These are phyloP conservation scores for Zosterops pallidus DNA, from an alignment of 2,113 vertebrate species.

Conservation along the genomic window DNA sequence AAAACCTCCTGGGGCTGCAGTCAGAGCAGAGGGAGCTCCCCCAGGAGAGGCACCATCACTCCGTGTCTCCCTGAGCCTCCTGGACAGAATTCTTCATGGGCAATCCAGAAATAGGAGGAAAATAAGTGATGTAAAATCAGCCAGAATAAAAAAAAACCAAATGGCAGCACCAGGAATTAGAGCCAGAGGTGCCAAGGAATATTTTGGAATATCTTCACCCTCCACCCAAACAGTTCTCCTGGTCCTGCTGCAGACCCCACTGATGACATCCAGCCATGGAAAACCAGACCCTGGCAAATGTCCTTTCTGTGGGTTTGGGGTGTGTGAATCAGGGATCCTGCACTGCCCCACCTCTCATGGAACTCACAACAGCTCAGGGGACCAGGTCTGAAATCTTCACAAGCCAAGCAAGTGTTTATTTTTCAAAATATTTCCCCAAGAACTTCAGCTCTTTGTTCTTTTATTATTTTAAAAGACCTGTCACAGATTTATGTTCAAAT, in stretches of 20 bases:
- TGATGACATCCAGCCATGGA: fast-evolving
- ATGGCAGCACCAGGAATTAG: background rate
- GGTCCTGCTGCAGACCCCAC: background rate
- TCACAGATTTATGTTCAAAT: background rate
- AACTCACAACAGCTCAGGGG: background rate
- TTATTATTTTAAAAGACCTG: background rate
- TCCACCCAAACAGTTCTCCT: background rate
- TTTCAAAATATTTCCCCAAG: background rate
- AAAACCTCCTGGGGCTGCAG: background rate
- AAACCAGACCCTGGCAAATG: background rate
- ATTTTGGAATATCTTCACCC: background rate
- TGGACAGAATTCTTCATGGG: background rate
- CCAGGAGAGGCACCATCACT: background rate
- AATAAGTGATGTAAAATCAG: background rate
- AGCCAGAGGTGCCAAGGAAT: background rate
- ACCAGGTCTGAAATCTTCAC: background rate
- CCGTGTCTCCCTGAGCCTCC: background rate
- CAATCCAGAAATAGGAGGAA: background rate
- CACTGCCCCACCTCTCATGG: background rate
- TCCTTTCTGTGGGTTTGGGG: background rate
- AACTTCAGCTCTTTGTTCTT: background rate
- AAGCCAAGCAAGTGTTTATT: background rate
- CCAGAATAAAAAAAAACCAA: background rate
- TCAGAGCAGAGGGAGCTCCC: background rate
- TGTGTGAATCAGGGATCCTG: background rate